Evolutionary conservation across 2,797 vertebrate species (phyloP).

Genomic region (Scarus forsteni): DNA sequence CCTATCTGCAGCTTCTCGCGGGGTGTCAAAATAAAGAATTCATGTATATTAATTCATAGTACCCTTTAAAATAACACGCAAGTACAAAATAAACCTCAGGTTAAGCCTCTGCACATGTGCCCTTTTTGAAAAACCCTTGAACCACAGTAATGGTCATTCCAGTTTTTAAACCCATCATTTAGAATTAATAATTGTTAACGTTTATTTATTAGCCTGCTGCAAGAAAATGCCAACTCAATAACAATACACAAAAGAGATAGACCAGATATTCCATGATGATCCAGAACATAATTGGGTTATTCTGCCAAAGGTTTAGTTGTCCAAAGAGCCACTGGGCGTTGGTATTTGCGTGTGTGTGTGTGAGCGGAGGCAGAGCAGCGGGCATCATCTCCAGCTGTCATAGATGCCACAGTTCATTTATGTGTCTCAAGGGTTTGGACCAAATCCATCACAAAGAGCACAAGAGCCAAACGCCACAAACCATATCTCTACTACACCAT

Average conservation of each 20-base stretch:
- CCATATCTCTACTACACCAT: conserved; percentile 54
- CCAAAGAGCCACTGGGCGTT: conserved; percentile 4
- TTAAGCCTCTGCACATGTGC: not conserved
- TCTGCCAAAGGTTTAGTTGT: conserved; percentile 18
- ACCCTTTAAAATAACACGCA: not conserved
- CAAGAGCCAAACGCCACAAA: conserved; percentile 72
- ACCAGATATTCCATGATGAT: not conserved
- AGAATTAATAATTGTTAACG: not conserved
- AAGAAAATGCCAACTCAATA: not conserved
- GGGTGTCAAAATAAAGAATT: not conserved
- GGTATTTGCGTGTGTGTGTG: conserved; percentile 5
- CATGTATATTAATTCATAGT: conserved; percentile 4
- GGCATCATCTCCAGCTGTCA: conserved; percentile 75
- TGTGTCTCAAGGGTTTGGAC: conserved; percentile 75
- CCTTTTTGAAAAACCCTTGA: not conserved
- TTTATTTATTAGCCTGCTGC: conserved; percentile 7
- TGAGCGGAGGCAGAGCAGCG: conserved; percentile 26
- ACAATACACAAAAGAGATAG: not conserved
- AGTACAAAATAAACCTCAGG: not conserved
- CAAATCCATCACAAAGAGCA: conserved; percentile 77
- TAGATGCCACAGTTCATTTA: conserved; percentile 79
- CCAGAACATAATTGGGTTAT: not conserved
- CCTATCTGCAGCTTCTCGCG: not conserved
- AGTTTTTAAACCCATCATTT: conserved; percentile 3
- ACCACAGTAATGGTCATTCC: not conserved